Conservation (phyloP, 1,140 invertebrate species). For the Leptinotarsa defecta region DNA sequence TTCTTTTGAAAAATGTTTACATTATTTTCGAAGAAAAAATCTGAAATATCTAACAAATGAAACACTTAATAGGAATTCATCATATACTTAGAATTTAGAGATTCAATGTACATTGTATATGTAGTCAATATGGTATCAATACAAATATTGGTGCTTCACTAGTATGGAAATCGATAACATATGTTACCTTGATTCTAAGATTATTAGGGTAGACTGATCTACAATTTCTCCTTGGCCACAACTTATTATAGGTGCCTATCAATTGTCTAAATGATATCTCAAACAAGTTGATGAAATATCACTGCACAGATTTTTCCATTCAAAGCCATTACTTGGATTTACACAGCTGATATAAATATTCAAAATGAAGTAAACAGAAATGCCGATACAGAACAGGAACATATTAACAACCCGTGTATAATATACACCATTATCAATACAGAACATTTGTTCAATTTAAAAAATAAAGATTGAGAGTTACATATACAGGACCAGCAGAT, state of each 20-base stretch:
- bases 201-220: conserved; percentile 39
- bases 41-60: neutral
- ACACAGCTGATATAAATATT: too few relatives aligned
- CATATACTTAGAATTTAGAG: conserved; percentile 49
- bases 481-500: too few relatives aligned
- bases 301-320: too few relatives aligned
- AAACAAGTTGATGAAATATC: neutral
- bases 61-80: conserved; percentile 32
- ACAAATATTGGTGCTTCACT: conserved; percentile 57
- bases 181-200: conserved; percentile 30
- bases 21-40: too few relatives aligned
- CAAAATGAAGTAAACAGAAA: too few relatives aligned
- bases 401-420: too few relatives aligned
- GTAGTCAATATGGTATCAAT: conserved; percentile 44
- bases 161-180: conserved; percentile 43
- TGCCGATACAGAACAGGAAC: too few relatives aligned
- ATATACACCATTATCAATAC: too few relatives aligned
- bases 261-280: neutral
- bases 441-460: too few relatives aligned
- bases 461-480: too few relatives aligned
- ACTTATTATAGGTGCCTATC: conserved; percentile 12
- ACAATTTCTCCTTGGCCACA: conserved; percentile 39
- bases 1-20: too few relatives aligned
- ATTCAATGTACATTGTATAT: conserved; percentile 53
- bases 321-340: too few relatives aligned